Conservation (phyloP, 2,797 vertebrate species). For the Lagodon rhomboides region DNA sequence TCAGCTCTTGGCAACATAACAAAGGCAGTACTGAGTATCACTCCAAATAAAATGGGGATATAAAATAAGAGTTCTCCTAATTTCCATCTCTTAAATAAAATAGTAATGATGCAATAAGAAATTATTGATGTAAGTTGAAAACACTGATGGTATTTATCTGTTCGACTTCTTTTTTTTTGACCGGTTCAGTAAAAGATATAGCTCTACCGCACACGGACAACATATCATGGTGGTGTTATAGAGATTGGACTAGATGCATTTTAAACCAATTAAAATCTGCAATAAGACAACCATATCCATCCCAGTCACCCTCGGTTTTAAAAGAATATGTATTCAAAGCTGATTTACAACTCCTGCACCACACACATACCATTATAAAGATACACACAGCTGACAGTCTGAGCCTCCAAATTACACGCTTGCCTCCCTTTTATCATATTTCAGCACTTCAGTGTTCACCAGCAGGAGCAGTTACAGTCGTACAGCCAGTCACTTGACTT, state of each 20-base stretch:
- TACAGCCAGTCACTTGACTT: constrained; percentile 58
- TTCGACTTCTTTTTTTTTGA: neutral
- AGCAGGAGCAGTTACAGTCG: constrained; percentile 29
- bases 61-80: neutral
- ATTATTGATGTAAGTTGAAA: neutral
- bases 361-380: constrained; percentile 69
- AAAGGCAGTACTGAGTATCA: constrained; percentile 10
- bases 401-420: constrained; percentile 67
- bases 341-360: constrained; percentile 70
- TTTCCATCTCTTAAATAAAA: neutral
- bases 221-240: constrained; percentile 7
- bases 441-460: constrained; percentile 42
- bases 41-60: neutral
- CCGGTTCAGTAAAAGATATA: neutral
- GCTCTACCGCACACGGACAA: neutral
- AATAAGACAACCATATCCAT: constrained; percentile 34
- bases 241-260: constrained; percentile 27
- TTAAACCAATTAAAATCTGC: constrained; percentile 49
- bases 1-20: neutral
- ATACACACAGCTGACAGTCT: constrained; percentile 63
- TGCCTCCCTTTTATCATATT: constrained; percentile 63
- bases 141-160: neutral
- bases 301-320: constrained; percentile 53
- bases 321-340: constrained; percentile 67
- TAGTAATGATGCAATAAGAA: neutral